Evolutionary conservation across 2,113 vertebrate species (phyloP).

Genomic region (Clupea harengus): DNA sequence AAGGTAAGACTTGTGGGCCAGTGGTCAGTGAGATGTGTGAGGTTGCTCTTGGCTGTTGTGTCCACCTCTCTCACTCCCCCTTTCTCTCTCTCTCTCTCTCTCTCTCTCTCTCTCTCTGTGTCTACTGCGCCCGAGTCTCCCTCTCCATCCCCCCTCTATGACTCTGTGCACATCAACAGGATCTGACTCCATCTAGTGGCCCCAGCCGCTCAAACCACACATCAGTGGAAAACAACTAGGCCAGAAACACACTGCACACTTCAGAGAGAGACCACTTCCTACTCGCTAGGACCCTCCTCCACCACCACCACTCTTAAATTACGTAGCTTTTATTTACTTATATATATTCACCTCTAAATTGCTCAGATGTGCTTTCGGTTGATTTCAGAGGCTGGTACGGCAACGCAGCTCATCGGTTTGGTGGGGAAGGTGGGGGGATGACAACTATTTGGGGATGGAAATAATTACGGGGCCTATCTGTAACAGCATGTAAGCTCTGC

Average conservation of each 20-base stretch:
- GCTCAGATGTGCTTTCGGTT: neutral
- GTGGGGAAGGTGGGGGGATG: slow-evolving; percentile 50
- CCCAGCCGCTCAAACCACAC: slow-evolving; percentile 53
- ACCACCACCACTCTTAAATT: neutral
- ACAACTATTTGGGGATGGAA: slow-evolving; percentile 61
- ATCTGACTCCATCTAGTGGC: slow-evolving; percentile 81
- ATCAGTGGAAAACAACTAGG: slow-evolving; percentile 22
- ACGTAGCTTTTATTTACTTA: neutral
- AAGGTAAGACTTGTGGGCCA: neutral
- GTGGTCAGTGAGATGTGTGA: neutral
- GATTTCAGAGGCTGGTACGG: slow-evolving; percentile 33
- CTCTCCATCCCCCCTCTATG: neutral
- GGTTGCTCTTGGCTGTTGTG: neutral
- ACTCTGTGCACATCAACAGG: slow-evolving; percentile 64
- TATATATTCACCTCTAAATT: slow-evolving; percentile 7
- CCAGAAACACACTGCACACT: slow-evolving; percentile 7
- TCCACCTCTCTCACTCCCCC: neutral
- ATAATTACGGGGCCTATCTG: slow-evolving; percentile 66
- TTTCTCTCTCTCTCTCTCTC: neutral
- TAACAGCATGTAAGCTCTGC: slow-evolving; percentile 68
- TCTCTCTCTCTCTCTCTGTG: neutral
- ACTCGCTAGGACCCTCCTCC: neutral
- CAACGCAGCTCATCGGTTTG: slow-evolving; percentile 19
- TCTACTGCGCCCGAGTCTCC: slow-evolving; percentile 24
- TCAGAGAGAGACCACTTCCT: neutral